phyloP scores from a whole-genome alignment of 2,797 vertebrate species.

The Gephyroberyx darwinii region DNA sequence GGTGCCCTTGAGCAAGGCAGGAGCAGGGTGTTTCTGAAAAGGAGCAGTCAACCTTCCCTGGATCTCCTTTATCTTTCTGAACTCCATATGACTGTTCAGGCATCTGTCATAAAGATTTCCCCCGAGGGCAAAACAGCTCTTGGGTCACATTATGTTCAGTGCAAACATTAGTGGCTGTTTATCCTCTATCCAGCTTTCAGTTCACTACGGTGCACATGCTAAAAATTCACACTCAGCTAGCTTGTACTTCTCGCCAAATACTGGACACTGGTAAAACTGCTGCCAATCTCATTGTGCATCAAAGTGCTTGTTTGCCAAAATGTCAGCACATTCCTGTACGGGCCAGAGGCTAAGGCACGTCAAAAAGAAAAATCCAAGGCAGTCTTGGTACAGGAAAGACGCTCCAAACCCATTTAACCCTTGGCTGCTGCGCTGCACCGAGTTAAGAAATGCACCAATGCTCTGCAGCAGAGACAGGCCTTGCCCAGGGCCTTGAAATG shows the following conservation, averaged over 20 bases:
- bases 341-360: neutral
- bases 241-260: neutral
- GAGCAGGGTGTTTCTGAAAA: neutral
- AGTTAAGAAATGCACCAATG: conserved; percentile 7
- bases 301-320: neutral
- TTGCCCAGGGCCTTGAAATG: conserved; percentile 47
- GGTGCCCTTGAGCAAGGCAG: neutral
- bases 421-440: neutral
- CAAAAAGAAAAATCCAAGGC: neutral
- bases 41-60: conserved; percentile 22
- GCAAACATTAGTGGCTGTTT: too few relatives aligned
- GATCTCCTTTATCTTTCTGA: too few relatives aligned
- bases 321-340: neutral
- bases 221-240: neutral
- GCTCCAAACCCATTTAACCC: neutral
- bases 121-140: too few relatives aligned
- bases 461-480: neutral
- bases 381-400: neutral
- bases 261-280: neutral
- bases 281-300: neutral
- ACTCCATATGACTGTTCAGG: too few relatives aligned
- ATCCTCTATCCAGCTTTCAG: too few relatives aligned
- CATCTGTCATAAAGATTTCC: too few relatives aligned
- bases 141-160: too few relatives aligned
- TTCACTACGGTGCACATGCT: neutral